Base-by-base conservation (phyloP, 2,113 vertebrate genomes). In the Aptenodytes patagonicus region DNA sequence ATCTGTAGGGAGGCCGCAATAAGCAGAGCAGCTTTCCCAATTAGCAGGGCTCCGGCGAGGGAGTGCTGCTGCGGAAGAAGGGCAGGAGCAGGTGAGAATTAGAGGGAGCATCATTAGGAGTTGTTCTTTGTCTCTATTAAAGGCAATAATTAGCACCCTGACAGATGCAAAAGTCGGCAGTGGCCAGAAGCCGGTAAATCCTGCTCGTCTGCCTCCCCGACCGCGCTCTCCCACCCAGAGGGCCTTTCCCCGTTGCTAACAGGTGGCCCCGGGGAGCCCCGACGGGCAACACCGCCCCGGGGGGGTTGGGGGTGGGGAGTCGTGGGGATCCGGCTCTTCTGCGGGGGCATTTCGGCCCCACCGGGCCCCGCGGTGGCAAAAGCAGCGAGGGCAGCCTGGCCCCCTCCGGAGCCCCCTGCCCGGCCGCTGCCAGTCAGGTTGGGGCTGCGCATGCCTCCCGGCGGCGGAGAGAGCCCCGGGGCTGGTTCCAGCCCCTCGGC, bases 31-130 rank as follows among this genome's bases (percentile, higher is more conserved):
- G 90, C 89, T 97, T 96, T 92, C 96, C 89, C 97, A 97, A 97
- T 97, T 97, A 97, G 93, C 80, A 6, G 40, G 55, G 92, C 88
- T 61, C 22, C 79, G 52, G 73, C 70, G 72, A 89, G 97, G 85
- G 62, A 91, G 91, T 17, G 79, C 91, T 69, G 93, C 88, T 2
- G 87, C 82, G 60, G 93, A 65, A 71, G 92, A 66, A 90, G 96
- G 92, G 93, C 95, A 92, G 96, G 95, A 97, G 94, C 97, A 97
- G 97, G 97, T 97, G 97, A 98, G 97, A 96, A 78, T 94, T 91
- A 91, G 95, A 72, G 93, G 97, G 91, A 91, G 78, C 91, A 90
- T 97, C 97, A 97, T 97, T 97, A 97, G 95, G 75, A 97, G 93
- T 95, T 69, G 88, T 10, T 96, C 96, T 97, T 97, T 97, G 95